Evolutionary conservation across 2,797 vertebrate species (phyloP), one percentile per base, ranked within the genome.

Genomic region (Anas acuta): DNA sequence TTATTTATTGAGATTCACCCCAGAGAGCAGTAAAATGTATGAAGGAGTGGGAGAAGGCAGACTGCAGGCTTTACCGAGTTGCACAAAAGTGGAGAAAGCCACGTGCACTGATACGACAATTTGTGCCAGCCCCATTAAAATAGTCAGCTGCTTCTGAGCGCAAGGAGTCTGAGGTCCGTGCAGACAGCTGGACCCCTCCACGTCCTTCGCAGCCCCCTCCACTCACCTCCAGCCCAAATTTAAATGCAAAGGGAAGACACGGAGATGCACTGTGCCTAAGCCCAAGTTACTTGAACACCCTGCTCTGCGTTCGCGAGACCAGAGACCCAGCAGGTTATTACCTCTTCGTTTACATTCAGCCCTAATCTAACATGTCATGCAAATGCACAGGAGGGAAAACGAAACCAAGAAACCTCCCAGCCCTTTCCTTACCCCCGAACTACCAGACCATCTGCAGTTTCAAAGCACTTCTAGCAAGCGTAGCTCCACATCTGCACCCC

Each of bases 361-460:
- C 84, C 53, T 95, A 96, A 96, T 96, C 83, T 95, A 96, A 96
- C 91, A 95, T 95, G 87, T 96, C 93, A 92, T 89, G 91, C 92
- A 94, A 96, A 95, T 43, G 65, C 93, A 94, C 83, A 86, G 81
- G 82, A 96, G 91, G 83, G 92, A 95, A 95, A 96, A 95, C 0
- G 84, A 96, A 95, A 96, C 93, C 76, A 65, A 93, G 89, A 95
- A 92, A 33, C 26, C 51, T 94, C 67, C 82, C 86, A 90, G 67
- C 67, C 90, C 76, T 66, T 69, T 75, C 91, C 92, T 73, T 84
- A 95, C 37, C 84, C 84, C 72, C 89, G 90, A 93, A 91, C 94
- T 92, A 95, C 91, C 64, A 92, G 62, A 77, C 96, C 96, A 96
- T 93, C 88, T 97, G 97, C 85, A 87, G n/a, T 96, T 97, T 97